phyloP scores from a whole-genome alignment of 2,888 invertebrate genomes.

The Drosophila longiperda region DNA sequence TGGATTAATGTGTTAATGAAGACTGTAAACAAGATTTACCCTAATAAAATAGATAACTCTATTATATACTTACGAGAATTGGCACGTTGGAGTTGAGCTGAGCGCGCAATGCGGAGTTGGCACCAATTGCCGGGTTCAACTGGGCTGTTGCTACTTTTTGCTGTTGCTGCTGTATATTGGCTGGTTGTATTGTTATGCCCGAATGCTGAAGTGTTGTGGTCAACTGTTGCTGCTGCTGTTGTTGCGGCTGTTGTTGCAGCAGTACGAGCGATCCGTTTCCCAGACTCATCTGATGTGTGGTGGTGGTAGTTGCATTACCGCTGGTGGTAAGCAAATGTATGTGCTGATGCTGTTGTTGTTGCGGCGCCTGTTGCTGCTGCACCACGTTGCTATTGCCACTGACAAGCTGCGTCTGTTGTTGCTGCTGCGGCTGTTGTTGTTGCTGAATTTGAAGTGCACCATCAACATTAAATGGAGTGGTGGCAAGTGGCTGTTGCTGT shows the following conservation, averaged over 20 bases:
- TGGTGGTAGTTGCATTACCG: conserved; percentile 58
- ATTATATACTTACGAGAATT: conserved; percentile 87
- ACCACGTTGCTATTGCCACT: conserved; percentile 68
- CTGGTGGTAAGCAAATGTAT: conserved; percentile 71
- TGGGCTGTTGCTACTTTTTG: conserved; percentile 48
- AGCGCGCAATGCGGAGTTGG: conserved; percentile 84
- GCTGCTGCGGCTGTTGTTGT: conserved; percentile 50
- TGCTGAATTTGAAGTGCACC: conserved; percentile 59
- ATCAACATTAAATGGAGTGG: conserved; percentile 66
- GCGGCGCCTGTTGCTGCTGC: conserved; percentile 42
- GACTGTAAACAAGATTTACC: not conserved
- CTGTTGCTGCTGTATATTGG: conserved; percentile 80
- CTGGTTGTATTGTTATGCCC: conserved; percentile 83
- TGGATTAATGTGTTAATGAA: not conserved
- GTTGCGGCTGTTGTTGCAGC: conserved; percentile 80
- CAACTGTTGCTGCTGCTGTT: conserved; percentile 71
- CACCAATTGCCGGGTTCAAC: conserved; percentile 82
- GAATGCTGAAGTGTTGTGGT: conserved; percentile 74
- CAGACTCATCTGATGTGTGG: conserved; percentile 84
- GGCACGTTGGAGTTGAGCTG: conserved; percentile 86
- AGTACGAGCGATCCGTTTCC: conserved; percentile 84
- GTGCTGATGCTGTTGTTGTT: conserved; percentile 72
- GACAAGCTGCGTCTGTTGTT: conserved; percentile 47
- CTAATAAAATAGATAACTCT: not conserved
- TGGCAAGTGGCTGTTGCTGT: conserved; percentile 53